Evolutionary conservation across 2,113 vertebrate species (phyloP), one percentile per base, ranked within the genome.

Genomic region (Syngnathus scovelli): DNA sequence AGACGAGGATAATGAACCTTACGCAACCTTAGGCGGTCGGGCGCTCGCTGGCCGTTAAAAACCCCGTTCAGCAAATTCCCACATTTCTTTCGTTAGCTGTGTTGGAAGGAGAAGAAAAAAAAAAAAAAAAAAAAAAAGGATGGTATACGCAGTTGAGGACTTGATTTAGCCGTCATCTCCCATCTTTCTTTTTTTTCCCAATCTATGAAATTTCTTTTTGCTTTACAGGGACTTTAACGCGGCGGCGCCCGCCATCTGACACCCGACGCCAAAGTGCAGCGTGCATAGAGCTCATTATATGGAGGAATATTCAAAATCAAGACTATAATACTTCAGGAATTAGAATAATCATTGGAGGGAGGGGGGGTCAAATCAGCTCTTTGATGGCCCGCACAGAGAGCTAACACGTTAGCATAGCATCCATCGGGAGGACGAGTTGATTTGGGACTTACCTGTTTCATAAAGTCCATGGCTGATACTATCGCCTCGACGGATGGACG

Each of bases 281-380:
- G 27, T 58, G 55, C 55, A 58, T 58, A 36, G 27, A 36, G 55
- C 16, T 33, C 55, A 58, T 58, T 58, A 36, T 36, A 58, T 16
- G 68, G 64, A 49, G 76, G 62, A 81, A 77, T 77, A 82, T 70
- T 80, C 64, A 48, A 83, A 78, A 52, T 74, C 19, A 81, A 81
- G 85, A 71, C 56, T 6, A 85, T 85, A 77, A 86, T 69, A 70
- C 49, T 55, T 78, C 23, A 75, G 77, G 77, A 76, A 46, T 72
- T 66, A 78, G 72, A 81, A 36, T 58, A 13, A 46, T 27, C 1
- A 27, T 21, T 41, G 38, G 38, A 44, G 12, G 60, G 36, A 19
- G 23, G 43, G 11, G 13, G 38, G 27, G 36, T 58, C 55, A 1
- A 41, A 70, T 79, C 80, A 75, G 77, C 77, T 84, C 68, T 77